A percentile compares a stretch with the other conserved stretches of the same genome.
phyloP scores from a whole-genome alignment of 2,113 vertebrate genomes.

The Bambusicola thoracicus region DNA sequence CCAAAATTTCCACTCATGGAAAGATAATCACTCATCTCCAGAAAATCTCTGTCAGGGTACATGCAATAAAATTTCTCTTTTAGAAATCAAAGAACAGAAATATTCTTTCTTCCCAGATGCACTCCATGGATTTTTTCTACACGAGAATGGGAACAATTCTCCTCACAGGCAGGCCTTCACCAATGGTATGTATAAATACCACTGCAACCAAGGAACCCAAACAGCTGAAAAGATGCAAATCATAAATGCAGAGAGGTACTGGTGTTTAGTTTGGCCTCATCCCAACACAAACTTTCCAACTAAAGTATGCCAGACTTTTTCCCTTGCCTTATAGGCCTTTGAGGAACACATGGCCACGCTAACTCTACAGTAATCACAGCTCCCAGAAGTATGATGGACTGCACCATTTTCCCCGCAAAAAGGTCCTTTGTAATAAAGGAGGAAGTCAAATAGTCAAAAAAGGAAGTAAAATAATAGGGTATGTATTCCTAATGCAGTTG shows the following conservation, averaged over 20 bases:
- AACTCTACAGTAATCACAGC: not conserved
- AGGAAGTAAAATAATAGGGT: not conserved
- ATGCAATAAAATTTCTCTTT: not conserved
- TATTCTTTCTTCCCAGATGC: not conserved
- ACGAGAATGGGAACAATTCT: fast-evolving
- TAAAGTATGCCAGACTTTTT: not conserved
- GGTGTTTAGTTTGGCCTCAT: conserved; percentile 37
- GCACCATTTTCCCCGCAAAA: conserved; percentile 5
- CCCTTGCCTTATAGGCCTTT: not conserved
- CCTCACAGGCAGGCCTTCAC: not conserved
- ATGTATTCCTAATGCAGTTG: not conserved
- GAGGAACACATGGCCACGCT: not conserved
- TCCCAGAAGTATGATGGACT: conserved; percentile 7
- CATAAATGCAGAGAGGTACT: not conserved
- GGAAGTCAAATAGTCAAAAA: not conserved
- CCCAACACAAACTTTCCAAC: conserved; percentile 44
- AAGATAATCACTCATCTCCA: not conserved
- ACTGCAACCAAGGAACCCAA: not conserved
- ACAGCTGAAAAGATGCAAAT: not conserved
- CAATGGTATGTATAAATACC: not conserved
- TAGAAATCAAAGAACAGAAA: not conserved
- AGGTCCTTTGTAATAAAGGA: conserved; percentile 9
- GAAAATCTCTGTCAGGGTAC: not conserved
- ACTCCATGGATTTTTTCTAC: not conserved
- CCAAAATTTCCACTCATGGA: not conserved